Evolutionary conservation across 2,797 vertebrate genomes (phyloP).

Genomic region (Poliocrania exsul): DNA sequence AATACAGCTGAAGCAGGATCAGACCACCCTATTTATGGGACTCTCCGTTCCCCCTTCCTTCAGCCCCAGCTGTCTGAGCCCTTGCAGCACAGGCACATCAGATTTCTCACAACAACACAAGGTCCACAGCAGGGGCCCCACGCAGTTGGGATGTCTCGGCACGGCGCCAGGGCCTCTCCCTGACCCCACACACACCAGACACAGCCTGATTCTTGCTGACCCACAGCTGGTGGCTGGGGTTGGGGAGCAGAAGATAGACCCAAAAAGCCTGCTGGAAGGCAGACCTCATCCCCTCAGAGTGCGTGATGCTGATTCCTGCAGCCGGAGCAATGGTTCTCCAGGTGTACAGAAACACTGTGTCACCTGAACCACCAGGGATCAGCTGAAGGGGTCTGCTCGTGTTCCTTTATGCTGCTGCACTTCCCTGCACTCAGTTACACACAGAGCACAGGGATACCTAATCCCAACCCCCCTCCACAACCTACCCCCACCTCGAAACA

Average conservation of each 20-base stretch:
- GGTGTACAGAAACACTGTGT: background rate
- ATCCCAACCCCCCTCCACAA: background rate
- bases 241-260: background rate
- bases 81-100: background rate
- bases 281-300: background rate
- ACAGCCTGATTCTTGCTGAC: background rate
- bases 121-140: background rate
- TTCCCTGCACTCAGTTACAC: background rate
- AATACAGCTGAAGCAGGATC: background rate
- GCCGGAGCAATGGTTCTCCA: background rate
- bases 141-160: background rate
- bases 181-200: background rate
- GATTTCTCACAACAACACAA: background rate
- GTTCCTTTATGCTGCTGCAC: background rate
- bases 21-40: background rate
- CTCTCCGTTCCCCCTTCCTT: background rate
- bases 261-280: background rate
- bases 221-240: background rate
- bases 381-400: background rate
- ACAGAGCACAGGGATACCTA: background rate
- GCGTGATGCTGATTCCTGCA: rapidly evolving
- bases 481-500: background rate
- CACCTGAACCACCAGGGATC: background rate
- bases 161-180: background rate
- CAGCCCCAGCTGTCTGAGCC: background rate